Evolutionary conservation across 2,888 invertebrate species (phyloP).

Genomic region (Noctua pronuba): DNA sequence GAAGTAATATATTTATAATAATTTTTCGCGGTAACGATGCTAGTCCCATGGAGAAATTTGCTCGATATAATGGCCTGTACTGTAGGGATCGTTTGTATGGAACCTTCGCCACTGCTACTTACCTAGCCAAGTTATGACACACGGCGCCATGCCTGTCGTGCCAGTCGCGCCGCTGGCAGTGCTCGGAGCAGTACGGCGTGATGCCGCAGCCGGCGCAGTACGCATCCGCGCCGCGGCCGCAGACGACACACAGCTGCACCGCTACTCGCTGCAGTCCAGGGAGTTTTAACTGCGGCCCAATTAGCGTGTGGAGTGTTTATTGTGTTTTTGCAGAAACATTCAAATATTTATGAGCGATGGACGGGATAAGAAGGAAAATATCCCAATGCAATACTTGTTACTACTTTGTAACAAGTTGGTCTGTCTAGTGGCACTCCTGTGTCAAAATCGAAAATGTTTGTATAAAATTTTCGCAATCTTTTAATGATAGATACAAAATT

Average conservation of each 20-base stretch:
- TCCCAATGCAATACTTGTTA: too few relatives aligned
- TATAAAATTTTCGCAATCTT: too few relatives aligned
- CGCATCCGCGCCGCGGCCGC: slow-evolving; percentile 74
- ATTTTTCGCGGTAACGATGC: too few relatives aligned
- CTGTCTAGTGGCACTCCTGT: not conserved
- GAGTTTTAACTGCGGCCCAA: slow-evolving; percentile 74
- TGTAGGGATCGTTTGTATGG: too few relatives aligned
- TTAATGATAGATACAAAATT: not conserved
- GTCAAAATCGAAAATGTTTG: not conserved
- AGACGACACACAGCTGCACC: slow-evolving; percentile 81
- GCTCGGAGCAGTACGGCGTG: slow-evolving; percentile 81
- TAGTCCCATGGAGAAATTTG: too few relatives aligned
- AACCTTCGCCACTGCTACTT: too few relatives aligned
- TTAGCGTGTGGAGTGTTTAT: slow-evolving; percentile 53
- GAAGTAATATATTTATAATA: too few relatives aligned
- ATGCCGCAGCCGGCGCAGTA: slow-evolving; percentile 81
- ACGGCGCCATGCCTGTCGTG: slow-evolving; percentile 74
- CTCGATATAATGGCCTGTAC: too few relatives aligned
- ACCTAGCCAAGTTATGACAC: slow-evolving; percentile 83
- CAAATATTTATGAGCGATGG: not conserved
- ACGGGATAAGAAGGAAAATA: not conserved
- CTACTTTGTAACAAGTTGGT: too few relatives aligned
- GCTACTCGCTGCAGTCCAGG: slow-evolving; percentile 72
- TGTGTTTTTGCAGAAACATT: slow-evolving; percentile 2
- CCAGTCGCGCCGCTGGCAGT: slow-evolving; percentile 83